Percentiles rank a stretch among this genome's conserved stretches.
Conservation (phyloP, 2,888 invertebrate genomes). For the Argyresthia albistria region DNA sequence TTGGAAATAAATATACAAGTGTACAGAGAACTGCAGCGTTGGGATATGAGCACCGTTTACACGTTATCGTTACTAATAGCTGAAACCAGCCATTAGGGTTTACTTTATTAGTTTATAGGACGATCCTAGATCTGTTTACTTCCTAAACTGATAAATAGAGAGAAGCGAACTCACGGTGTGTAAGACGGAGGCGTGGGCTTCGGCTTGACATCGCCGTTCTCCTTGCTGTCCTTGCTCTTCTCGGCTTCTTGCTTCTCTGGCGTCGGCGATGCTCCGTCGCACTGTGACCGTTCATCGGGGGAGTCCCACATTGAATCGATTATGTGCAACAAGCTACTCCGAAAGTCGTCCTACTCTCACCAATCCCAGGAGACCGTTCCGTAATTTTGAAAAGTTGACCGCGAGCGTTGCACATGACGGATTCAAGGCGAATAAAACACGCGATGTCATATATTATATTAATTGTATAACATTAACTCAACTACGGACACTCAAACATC, state of each 20-base stretch:
- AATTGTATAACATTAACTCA: constrained; percentile 57
- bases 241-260: constrained; percentile 21
- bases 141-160: not conserved
- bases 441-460: constrained; percentile 72
- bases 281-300: constrained; percentile 72
- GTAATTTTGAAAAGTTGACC: constrained; percentile 34
- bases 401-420: constrained; percentile 72
- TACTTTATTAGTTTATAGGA: no score
- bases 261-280: constrained; percentile 53
- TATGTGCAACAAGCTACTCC: constrained; percentile 74
- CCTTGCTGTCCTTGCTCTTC: constrained; percentile 42
- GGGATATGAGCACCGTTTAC: no score
- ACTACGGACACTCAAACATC: constrained; percentile 68
- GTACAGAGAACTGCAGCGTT: no score
- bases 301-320: constrained; percentile 75
- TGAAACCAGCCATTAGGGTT: no score
- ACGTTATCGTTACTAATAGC: no score
- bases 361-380: constrained; percentile 32
- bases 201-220: constrained; percentile 58
- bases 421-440: constrained; percentile 74
- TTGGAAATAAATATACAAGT: no score
- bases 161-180: constrained; percentile 72
- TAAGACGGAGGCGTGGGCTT: constrained; percentile 68
- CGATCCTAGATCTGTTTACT: no score
- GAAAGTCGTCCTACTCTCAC: constrained; percentile 66